These are phyloP conservation scores for Panagrolaimus sp. DNA, from an alignment of 1,140 invertebrate species.

Conservation along the genomic window DNA sequence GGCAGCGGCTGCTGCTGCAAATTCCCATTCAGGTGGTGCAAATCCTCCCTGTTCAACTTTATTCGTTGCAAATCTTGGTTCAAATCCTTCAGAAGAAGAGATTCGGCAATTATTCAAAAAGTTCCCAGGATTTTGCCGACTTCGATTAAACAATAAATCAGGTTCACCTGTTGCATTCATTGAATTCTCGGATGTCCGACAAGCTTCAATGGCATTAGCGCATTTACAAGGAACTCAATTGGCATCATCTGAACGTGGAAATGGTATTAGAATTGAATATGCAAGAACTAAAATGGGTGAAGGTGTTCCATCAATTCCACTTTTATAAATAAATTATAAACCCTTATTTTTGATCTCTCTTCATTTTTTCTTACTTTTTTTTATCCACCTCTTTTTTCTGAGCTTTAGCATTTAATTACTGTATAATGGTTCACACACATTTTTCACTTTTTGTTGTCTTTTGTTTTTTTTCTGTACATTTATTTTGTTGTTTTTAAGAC, in stretches of 20 bases:
- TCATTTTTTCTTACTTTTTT: too few relatives aligned
- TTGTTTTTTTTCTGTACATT: too few relatives aligned
- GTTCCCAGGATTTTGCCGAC: constrained; percentile 90
- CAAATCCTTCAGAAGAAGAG: constrained; percentile 79
- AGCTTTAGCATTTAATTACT: too few relatives aligned
- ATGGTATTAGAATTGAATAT: constrained; percentile 90
- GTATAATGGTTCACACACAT: too few relatives aligned
- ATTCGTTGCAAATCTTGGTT: constrained; percentile 91
- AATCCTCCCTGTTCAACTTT: constrained; percentile 80
- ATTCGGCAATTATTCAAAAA: constrained; percentile 88
- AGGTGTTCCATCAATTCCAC: background rate
- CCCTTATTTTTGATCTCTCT: too few relatives aligned
- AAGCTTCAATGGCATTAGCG: constrained; percentile 80
- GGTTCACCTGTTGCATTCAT: constrained; percentile 88
- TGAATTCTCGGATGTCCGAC: constrained; percentile 83
- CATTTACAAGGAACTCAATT: constrained; percentile 87
- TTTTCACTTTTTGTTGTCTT: too few relatives aligned
- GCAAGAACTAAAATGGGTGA: constrained; percentile 94
- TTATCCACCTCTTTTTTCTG: too few relatives aligned
- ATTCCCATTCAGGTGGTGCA: constrained; percentile 54
- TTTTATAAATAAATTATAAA: too few relatives aligned
- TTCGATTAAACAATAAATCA: constrained; percentile 91
- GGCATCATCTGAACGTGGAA: constrained; percentile 81
- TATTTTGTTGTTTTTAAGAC: too few relatives aligned
- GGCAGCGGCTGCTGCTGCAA: constrained; percentile 15